Evolutionary conservation across 2,113 vertebrate genomes (phyloP).

Genomic region (Caranx ignobilis): DNA sequence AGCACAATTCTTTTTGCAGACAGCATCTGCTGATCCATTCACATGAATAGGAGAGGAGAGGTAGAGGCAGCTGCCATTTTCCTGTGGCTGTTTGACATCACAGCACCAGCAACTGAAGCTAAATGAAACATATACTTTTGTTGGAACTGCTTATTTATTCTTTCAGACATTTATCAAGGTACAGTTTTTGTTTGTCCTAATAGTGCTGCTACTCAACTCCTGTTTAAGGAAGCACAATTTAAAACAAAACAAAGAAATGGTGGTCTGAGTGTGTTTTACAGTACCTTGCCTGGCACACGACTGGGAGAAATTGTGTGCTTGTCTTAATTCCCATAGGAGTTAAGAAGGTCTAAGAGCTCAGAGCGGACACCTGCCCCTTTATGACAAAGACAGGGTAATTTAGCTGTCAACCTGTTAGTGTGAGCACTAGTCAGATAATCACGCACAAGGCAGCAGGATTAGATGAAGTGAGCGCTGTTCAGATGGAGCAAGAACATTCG

Average conservation of each 20-base stretch:
- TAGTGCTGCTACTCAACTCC: background rate
- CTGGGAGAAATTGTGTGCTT: background rate
- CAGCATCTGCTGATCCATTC: constrained; percentile 32
- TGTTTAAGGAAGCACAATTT: background rate
- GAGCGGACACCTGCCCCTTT: constrained; percentile 54
- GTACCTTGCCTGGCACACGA: background rate
- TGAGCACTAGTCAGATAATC: background rate
- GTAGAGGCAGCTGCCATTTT: background rate
- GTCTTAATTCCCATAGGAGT: background rate
- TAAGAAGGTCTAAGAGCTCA: constrained; percentile 38
- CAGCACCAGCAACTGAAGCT: background rate
- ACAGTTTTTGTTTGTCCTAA: background rate
- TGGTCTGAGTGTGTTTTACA: background rate
- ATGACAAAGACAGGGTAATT: background rate
- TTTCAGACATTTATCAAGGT: background rate
- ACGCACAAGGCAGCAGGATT: background rate
- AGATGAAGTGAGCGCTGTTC: background rate
- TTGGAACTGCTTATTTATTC: background rate
- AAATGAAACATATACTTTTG: constrained; percentile 2
- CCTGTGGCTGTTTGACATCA: background rate
- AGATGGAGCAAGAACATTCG: background rate
- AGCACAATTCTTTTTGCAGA: constrained; percentile 8
- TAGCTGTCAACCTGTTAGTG: constrained; percentile 17
- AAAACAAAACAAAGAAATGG: no score
- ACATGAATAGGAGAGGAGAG: background rate